These are phyloP conservation scores for Drosophila burlai DNA, from an alignment of 1,140 invertebrate species.

Conservation along the genomic window DNA sequence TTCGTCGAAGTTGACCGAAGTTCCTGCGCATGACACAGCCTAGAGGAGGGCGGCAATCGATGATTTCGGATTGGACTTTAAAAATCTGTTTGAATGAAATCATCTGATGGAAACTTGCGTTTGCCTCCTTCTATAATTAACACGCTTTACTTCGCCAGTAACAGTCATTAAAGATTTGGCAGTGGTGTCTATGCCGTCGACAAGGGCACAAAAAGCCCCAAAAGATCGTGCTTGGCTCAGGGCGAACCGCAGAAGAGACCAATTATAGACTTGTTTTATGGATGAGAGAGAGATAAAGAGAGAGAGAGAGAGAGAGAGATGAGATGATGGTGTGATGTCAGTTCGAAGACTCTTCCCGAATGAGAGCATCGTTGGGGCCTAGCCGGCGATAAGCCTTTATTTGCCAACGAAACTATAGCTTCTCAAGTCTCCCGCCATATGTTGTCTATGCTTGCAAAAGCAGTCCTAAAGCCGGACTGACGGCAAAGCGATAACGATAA, in stretches of 20 bases:
- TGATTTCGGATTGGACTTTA: constrained; percentile 10
- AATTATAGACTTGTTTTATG: constrained; percentile 15
- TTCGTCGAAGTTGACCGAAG: not conserved
- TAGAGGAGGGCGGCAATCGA: not conserved
- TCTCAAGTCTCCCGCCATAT: constrained; percentile 14
- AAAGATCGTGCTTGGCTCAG: constrained; percentile 10
- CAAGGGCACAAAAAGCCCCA: constrained; percentile 15
- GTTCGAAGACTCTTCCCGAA: constrained; percentile 2
- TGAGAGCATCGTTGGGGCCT: constrained; percentile 20
- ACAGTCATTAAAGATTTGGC: constrained; percentile 13
- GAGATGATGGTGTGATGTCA: constrained; percentile 3
- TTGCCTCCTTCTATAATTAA: constrained; percentile 2
- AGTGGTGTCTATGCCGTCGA: not conserved
- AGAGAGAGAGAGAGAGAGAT: not conserved
- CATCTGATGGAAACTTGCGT: constrained; percentile 7
- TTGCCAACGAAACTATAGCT: constrained; percentile 9
- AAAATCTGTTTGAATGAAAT: constrained; percentile 10
- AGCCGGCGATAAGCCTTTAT: constrained; percentile 5
- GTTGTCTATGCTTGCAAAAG: constrained; percentile 26
- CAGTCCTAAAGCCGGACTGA: constrained; percentile 19
- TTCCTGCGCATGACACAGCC: constrained; percentile 3
- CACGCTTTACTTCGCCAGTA: constrained; percentile 5
- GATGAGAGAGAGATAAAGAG: not conserved
- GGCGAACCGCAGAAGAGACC: constrained; percentile 7
- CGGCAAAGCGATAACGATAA: constrained; percentile 16